These are phyloP conservation scores for Nymphalis polychloros DNA, from an alignment of 2,888 invertebrate genomes.

Conservation along the genomic window DNA sequence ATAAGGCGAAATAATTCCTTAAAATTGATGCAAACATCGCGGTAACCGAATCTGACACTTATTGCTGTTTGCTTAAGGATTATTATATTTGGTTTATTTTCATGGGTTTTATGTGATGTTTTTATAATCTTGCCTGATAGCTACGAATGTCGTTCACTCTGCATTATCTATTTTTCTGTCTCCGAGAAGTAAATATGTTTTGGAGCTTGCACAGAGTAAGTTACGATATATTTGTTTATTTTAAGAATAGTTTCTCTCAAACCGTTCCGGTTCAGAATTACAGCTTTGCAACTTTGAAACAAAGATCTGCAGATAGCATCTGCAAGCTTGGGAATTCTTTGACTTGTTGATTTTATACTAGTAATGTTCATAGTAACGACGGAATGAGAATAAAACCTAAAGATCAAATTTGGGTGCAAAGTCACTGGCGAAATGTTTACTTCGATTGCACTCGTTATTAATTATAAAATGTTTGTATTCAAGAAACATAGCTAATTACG, in stretches of 20 bases:
- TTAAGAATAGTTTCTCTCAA: not conserved
- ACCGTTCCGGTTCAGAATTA: too few relatives aligned
- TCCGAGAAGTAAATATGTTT: conserved; percentile 25
- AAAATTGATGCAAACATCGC: not conserved
- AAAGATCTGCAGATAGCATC: too few relatives aligned
- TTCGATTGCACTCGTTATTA: too few relatives aligned
- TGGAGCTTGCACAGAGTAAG: conserved; percentile 4
- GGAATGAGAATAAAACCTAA: too few relatives aligned
- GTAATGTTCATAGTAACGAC: too few relatives aligned
- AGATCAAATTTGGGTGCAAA: too few relatives aligned
- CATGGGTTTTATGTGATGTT: conserved; percentile 55
- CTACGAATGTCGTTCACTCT: conserved; percentile 44
- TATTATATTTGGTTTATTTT: conserved; percentile 11
- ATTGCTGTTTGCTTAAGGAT: conserved; percentile 3
- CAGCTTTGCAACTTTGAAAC: too few relatives aligned
- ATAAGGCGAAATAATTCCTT: conserved; percentile 6
- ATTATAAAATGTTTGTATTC: too few relatives aligned
- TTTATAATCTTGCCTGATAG: conserved; percentile 61
- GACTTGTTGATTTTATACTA: too few relatives aligned
- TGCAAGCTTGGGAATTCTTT: too few relatives aligned
- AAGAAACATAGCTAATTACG: too few relatives aligned
- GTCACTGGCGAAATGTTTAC: too few relatives aligned
- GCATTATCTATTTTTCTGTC: conserved; percentile 36
- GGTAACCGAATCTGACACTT: conserved; percentile 11
- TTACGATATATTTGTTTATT: conserved; percentile 12